phyloP scores from a whole-genome alignment of 2,113 vertebrate genomes.

The Cathartes aura region DNA sequence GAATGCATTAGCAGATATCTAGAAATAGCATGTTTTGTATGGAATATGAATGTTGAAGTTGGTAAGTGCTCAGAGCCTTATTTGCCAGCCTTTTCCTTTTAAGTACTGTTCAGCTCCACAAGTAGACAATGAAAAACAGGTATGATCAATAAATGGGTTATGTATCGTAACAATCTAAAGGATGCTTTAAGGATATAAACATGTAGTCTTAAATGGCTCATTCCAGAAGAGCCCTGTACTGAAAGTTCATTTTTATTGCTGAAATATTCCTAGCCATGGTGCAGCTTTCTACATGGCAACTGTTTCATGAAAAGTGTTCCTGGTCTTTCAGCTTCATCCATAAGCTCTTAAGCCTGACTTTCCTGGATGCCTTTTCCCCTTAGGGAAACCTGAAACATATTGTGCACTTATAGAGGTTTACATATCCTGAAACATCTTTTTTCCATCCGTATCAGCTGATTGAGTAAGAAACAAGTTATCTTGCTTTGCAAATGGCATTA shows the following conservation, averaged over 20 bases:
- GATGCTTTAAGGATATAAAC: not conserved
- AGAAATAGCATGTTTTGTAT: constrained; percentile 12
- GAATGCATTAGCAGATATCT: constrained; percentile 12
- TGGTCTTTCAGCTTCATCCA: not conserved
- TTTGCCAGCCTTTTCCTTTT: not conserved
- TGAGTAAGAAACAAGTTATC: not conserved
- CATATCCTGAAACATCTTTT: not conserved
- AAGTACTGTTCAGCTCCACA: not conserved
- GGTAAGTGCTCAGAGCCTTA: not conserved
- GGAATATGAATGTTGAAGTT: not conserved
- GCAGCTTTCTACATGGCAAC: not conserved
- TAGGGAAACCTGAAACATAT: not conserved
- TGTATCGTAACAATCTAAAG: not conserved
- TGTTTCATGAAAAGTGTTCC: not conserved
- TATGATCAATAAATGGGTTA: not conserved
- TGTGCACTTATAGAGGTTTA: not conserved
- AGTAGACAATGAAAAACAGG: not conserved
- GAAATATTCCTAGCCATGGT: not conserved
- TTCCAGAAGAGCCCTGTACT: not conserved
- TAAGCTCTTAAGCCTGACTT: not conserved
- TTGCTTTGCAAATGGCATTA: not conserved
- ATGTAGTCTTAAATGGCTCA: not conserved
- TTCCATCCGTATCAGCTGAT: not conserved
- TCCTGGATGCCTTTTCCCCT: not conserved
- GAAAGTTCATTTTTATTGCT: not conserved